Evolutionary conservation across 2,888 invertebrate genomes (phyloP).

Genomic region (Oxycera nigricornis): DNA sequence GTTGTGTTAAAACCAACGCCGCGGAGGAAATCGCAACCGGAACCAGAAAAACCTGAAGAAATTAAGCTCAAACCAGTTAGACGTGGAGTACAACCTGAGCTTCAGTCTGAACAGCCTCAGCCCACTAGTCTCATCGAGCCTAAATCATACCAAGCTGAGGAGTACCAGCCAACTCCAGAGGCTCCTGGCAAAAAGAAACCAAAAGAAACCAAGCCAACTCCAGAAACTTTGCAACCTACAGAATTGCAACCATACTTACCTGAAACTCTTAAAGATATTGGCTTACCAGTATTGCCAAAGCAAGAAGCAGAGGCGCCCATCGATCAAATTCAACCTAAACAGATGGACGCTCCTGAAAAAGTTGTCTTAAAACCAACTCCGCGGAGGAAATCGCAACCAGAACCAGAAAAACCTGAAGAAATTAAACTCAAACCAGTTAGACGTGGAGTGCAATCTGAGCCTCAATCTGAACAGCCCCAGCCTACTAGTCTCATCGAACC

Average conservation of each 20-base stretch:
- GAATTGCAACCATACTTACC: neutral
- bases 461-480: too few species aligned
- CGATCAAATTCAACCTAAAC: neutral
- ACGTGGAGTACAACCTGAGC: too few species aligned
- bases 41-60: conserved; percentile 45
- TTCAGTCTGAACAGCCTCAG: too few species aligned
- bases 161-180: neutral
- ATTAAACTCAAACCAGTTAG: conserved; percentile 48
- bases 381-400: conserved; percentile 46
- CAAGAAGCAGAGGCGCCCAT: neutral
- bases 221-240: neutral
- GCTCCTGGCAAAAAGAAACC: neutral
- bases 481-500: too few species aligned
- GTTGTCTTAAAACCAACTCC: conserved; percentile 49
- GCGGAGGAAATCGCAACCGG: conserved; percentile 42
- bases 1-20: neutral
- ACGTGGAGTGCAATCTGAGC: conserved; percentile 50
- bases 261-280: neutral
- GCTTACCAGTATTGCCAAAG: too few species aligned
- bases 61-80: conserved; percentile 48
- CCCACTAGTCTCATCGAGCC: neutral
- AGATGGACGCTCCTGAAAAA: conserved; percentile 48
- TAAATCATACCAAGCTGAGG: too few species aligned
- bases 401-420: conserved; percentile 52
- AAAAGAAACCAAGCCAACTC: neutral